Base-by-base conservation (phyloP, 92 coral and sea anemone species). In the Isaurus tuberculatus region DNA sequence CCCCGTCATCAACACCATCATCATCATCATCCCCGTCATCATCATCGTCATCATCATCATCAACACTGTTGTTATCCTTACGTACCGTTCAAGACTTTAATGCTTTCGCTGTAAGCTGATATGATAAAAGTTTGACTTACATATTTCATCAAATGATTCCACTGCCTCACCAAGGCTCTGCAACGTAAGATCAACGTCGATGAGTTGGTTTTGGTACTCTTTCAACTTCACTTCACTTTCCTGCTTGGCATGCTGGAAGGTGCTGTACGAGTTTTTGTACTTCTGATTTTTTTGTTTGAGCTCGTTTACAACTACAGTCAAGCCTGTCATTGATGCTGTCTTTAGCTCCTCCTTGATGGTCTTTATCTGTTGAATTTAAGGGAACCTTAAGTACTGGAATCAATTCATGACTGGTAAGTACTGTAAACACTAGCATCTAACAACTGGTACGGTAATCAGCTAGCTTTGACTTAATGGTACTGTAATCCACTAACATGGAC, bases 101-200 rank as follows among this genome's bases (percentile, higher is more conserved):
- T 15, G 16, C 22, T 10, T 30, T 26, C 34, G 10, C 37, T 65
- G n/a, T 11, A 2, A 32, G 26, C 37, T 63, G 16, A 49, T 48
- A 15, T 10, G 48, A 33, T n/a, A 10, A 8, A 40, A 49, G 1
- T 8, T 34, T 13, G 5, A 92, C 93, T 86, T 89, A 93, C 98
- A 91, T 43, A 91, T 89, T 32, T 81, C 89, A 42, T 91, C 91
- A 75, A 93, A 80, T n/a, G 98, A 93, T 85, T 93, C 95, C 83
- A 91, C 83, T 0, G 84, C 84, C 83, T 93, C 91, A 26, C 98
- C 98, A 28, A 93, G 98, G 63, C 73, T 79, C 6, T 29, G 65
- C 85, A 93, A 34, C 37, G 92, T 79, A 42, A 44, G 83, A 91
- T 93, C 98, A 30, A 89, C 77, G 10, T 67, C 79, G 4, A 66